Evolutionary conservation across 2,797 vertebrate species (phyloP), one percentile per base, ranked within the genome.

Genomic region (Pangasius mekongensis): DNA sequence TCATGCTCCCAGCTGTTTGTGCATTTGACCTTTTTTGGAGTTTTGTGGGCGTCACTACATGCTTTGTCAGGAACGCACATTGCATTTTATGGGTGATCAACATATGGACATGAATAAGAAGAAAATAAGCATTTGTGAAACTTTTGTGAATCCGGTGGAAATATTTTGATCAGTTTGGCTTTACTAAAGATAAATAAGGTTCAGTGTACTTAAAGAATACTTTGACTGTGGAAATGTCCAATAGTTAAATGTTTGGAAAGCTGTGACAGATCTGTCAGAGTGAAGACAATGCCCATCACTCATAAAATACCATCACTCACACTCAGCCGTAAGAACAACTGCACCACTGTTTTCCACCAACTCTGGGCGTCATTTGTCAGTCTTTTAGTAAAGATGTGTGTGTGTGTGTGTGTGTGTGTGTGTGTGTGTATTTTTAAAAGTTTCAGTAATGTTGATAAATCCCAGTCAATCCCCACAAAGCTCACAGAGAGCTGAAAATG

Each of bases 181-280:
- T 56, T 58, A 36, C 20, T 58, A 36, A 58, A 60, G 52, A 33
- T 80, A 22, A 60, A 60, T 60, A 18, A 39, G 22, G 33, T 20
- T 22, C 11, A 24, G 0, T 36, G 22, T 81, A 60, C 54, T 58
- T 78, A 30, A 27, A 78, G 14, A 2, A 24, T 49, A 76, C 39
- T 56, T 81, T 36, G 77, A 11, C 77, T 81, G 77, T 81, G 58
- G 52, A 58, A 58, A 56, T 33, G 52, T 36, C 52, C 77, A 58
- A 2, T 36, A 36, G 10, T 39, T 66, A 30, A 64, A 47, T 66
- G 39, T 49, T 83, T 83, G 60, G 24, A 83, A 66, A 83, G 60
- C 81, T 83, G 64, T 10, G 54, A 58, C 52, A 81, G 78, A 81
- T 81, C 30, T 83, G 60, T 81, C 33, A 82, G 56, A 82, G 78